Percentiles rank a stretch among this genome's conserved stretches.
Evolutionary conservation across 2,888 invertebrate species (phyloP).

Genomic region (Catocala fraxini): DNA sequence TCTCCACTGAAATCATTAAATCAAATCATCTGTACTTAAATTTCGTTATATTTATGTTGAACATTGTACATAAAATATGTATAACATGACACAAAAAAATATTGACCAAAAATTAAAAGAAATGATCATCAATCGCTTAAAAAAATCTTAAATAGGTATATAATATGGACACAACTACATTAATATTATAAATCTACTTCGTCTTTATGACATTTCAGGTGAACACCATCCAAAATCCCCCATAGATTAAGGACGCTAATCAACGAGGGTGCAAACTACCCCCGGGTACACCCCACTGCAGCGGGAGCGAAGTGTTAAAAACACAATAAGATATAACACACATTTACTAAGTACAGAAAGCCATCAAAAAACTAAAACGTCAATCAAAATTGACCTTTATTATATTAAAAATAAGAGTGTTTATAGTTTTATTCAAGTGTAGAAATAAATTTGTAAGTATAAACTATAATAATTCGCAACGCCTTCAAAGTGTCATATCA

Average conservation of each 20-base stretch:
- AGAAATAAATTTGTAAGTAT: slow-evolving; percentile 32
- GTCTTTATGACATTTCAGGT: slow-evolving; percentile 39
- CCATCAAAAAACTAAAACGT: slow-evolving; percentile 15
- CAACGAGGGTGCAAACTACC: slow-evolving; percentile 84
- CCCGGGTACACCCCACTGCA: slow-evolving; percentile 66
- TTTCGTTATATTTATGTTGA: no score
- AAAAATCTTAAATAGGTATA: no score
- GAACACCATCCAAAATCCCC: slow-evolving; percentile 71
- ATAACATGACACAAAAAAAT: no score
- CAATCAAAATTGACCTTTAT: slow-evolving; percentile 46
- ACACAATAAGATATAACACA: slow-evolving; percentile 83
- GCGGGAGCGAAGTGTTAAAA: slow-evolving; percentile 84
- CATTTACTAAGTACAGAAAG: slow-evolving; percentile 35
- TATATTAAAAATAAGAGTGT: slow-evolving; percentile 27
- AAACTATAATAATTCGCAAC: slow-evolving; percentile 81
- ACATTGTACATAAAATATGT: no score
- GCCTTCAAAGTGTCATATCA: slow-evolving; percentile 87
- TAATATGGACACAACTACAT: no score
- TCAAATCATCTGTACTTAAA: no score
- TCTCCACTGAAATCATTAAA: no score
- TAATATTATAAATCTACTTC: no score
- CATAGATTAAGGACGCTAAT: slow-evolving; percentile 85
- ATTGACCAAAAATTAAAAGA: no score
- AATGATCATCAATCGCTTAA: no score
- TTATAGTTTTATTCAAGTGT: not conserved